Evolutionary conservation across 2,888 invertebrate species (phyloP).

Genomic region (Drosophila melanocephala): DNA sequence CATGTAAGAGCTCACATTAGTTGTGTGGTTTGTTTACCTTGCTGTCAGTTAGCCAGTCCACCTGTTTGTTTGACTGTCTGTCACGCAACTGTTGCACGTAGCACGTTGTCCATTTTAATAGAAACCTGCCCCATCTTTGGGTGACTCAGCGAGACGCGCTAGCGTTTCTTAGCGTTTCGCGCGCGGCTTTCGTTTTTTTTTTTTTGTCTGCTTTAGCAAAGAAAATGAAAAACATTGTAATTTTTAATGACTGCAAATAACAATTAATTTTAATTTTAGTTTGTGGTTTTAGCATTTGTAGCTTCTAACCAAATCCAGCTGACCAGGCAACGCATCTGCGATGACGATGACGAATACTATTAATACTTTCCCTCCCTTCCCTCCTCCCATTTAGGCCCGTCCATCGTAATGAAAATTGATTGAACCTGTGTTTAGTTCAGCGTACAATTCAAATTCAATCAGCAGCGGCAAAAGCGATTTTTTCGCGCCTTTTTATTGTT

Average conservation of each 20-base stretch:
- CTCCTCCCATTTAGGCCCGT: neutral
- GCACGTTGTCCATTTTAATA: conserved; percentile 16
- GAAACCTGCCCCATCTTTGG: conserved; percentile 23
- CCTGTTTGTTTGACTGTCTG: conserved; percentile 38
- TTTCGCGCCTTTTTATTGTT: conserved; percentile 57
- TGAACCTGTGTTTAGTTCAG: conserved; percentile 59
- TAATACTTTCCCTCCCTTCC: neutral
- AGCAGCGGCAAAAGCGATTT: conserved; percentile 28
- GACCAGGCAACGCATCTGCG: conserved; percentile 22
- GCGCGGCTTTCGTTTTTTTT: conserved; percentile 19
- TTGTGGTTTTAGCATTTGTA: conserved; percentile 35
- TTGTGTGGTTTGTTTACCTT: conserved; percentile 68
- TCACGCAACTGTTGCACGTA: conserved; percentile 65
- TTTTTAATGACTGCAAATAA: conserved; percentile 70
- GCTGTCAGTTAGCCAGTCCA: conserved; percentile 50
- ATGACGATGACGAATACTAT: conserved; percentile 29
- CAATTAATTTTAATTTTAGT: conserved; percentile 71
- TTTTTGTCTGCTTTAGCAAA: conserved; percentile 20
- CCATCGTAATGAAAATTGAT: conserved; percentile 72
- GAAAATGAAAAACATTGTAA: conserved; percentile 39
- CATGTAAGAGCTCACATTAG: conserved; percentile 60
- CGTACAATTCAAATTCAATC: conserved; percentile 58
- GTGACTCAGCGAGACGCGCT: conserved; percentile 45
- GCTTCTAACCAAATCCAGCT: conserved; percentile 49
- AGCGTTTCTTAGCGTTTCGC: conserved; percentile 43